Conservation (phyloP, 2,888 invertebrate genomes). For the Drosophila borealis region DNA sequence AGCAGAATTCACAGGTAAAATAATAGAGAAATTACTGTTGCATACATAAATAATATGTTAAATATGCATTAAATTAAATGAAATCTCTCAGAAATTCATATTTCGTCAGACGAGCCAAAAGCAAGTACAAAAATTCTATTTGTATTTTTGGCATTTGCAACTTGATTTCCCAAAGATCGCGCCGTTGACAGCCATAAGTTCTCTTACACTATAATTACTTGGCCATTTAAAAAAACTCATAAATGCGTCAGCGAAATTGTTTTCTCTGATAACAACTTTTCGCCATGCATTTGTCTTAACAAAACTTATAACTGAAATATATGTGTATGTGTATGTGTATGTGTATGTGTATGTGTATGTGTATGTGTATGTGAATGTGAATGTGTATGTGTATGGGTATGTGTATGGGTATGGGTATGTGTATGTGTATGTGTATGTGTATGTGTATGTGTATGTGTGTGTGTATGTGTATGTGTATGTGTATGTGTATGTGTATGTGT, state of each 20-base stretch:
- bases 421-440: no score
- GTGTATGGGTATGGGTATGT: no score
- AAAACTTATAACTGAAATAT: neutral
- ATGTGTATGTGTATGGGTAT: no score
- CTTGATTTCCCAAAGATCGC: constrained; percentile 39
- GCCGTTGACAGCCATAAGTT: constrained; percentile 38
- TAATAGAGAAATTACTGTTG: neutral
- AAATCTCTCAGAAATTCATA: no score
- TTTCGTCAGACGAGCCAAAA: no score
- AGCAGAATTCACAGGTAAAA: constrained; percentile 4
- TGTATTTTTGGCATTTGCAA: constrained; percentile 3
- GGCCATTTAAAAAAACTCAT: constrained; percentile 37
- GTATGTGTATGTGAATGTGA: no score
- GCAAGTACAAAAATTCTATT: no score
- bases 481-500: no score
- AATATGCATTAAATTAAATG: constrained; percentile 11
- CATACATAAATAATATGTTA: neutral
- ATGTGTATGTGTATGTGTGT: no score
- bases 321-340: no score
- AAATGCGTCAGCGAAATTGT: constrained; percentile 34
- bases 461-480: no score
- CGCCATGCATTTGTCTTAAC: constrained; percentile 20
- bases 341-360: no score
- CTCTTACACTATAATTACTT: constrained; percentile 36
- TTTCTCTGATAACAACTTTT: constrained; percentile 23